These are phyloP conservation scores for Cyclina sinensis DNA, from an alignment of 1,140 invertebrate species.

Conservation along the genomic window DNA sequence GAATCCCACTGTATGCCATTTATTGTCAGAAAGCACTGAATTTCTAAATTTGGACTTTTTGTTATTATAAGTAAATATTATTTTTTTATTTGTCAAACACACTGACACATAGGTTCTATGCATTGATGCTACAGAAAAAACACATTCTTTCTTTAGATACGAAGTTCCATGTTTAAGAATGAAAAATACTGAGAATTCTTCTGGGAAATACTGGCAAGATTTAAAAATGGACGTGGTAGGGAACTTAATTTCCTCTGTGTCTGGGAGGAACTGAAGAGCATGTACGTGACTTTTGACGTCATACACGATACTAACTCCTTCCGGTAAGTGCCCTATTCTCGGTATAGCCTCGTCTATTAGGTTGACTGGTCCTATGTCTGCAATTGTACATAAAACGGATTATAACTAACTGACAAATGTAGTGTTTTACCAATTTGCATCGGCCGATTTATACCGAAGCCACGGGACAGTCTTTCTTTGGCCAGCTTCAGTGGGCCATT, in stretches of 20 bases:
- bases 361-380: constrained; percentile 76
- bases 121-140: constrained; percentile 73
- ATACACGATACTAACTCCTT: constrained; percentile 80
- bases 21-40: constrained; percentile 71
- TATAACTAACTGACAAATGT: too few relatives aligned
- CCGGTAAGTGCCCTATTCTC: constrained; percentile 72
- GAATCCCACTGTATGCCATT: constrained; percentile 83
- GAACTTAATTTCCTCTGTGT: constrained; percentile 72
- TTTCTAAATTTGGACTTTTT: constrained; percentile 77
- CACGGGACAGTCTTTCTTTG: too few relatives aligned
- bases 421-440: too few relatives aligned
- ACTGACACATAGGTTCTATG: constrained; percentile 73
- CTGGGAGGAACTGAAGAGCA: constrained; percentile 76
- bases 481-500: too few relatives aligned
- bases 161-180: constrained; percentile 73
- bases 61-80: constrained; percentile 80
- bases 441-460: too few relatives aligned
- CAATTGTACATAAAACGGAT: too few relatives aligned
- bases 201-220: constrained; percentile 80
- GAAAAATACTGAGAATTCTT: constrained; percentile 84
- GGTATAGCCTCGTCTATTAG: constrained; percentile 79
- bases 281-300: constrained; percentile 80
- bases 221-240: constrained; percentile 73
- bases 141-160: constrained; percentile 74
- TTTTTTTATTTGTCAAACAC: constrained; percentile 70